A percentile compares a stretch with the other conserved stretches of the same genome.
phyloP scores from a whole-genome alignment of 2,113 vertebrate genomes.

The Neogale vison region DNA sequence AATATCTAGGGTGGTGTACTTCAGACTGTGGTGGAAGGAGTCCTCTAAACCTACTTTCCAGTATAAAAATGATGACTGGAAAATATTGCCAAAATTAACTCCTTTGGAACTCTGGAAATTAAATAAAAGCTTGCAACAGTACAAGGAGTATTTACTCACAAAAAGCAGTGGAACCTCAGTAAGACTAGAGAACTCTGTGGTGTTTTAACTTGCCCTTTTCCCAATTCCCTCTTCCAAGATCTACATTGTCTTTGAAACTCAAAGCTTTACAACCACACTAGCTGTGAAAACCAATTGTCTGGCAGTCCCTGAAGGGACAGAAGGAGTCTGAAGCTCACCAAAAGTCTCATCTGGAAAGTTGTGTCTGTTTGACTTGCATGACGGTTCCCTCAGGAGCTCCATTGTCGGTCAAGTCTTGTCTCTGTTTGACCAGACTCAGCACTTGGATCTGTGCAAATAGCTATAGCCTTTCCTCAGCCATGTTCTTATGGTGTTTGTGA shows the following conservation, averaged over 20 bases:
- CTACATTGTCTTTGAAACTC: neutral
- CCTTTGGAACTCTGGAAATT: neutral
- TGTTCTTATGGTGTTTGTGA: neutral
- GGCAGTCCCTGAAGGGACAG: neutral
- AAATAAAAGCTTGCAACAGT: neutral
- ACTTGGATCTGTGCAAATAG: neutral
- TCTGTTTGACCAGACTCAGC: neutral
- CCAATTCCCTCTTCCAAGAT: neutral
- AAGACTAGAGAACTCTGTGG: neutral
- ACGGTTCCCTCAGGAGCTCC: neutral
- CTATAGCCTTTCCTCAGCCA: neutral
- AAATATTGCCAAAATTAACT: neutral
- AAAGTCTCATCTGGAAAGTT: neutral
- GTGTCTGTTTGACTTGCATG: too few relatives aligned
- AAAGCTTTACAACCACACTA: neutral
- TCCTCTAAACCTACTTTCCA: neutral
- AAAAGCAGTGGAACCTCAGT: neutral
- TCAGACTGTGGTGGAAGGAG: neutral
- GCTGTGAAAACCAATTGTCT: neutral
- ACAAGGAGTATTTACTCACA: neutral
- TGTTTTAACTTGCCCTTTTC: neutral
- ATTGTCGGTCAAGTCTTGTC: neutral
- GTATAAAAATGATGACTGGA: neutral
- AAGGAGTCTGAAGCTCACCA: neutral
- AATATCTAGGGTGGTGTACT: neutral